phyloP scores from a whole-genome alignment of 1,140 invertebrate species.

The Hyposmocoma kahamanoa region DNA sequence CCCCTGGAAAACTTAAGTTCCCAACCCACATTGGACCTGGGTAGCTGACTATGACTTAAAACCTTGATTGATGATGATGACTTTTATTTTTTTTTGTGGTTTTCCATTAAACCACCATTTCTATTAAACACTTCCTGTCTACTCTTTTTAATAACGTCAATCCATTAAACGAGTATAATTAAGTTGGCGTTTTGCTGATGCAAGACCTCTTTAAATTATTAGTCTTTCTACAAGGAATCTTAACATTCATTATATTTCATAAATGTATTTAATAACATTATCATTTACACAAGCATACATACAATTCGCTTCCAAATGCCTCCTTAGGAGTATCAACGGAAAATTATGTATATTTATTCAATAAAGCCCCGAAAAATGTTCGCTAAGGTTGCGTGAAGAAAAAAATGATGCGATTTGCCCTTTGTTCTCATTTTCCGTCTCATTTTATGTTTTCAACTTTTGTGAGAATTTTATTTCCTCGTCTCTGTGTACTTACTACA shows the following conservation, averaged over 20 bases:
- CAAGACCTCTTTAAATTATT: no score
- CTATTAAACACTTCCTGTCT: no score
- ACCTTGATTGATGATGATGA: no score
- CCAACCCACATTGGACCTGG: no score
- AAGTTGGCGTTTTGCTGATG: no score
- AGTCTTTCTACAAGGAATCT: no score
- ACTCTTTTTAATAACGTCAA: no score
- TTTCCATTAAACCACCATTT: no score
- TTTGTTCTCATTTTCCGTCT: constrained; percentile 48
- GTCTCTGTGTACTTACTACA: constrained; percentile 43
- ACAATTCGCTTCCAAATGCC: constrained; percentile 22
- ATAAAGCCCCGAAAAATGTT: constrained; percentile 55
- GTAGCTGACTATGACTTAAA: no score
- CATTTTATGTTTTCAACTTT: constrained; percentile 56
- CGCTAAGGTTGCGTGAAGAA: constrained; percentile 33
- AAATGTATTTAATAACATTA: background rate
- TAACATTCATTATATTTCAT: background rate
- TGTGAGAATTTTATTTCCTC: constrained; percentile 55
- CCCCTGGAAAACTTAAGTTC: no score
- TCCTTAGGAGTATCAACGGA: constrained; percentile 42
- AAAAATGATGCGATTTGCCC: constrained; percentile 47
- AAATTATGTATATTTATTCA: constrained; percentile 68
- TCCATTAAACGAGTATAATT: no score
- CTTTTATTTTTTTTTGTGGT: no score
- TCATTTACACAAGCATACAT: background rate